Conservation (phyloP, 2,113 vertebrate species). For the Atractosteus spatula region DNA sequence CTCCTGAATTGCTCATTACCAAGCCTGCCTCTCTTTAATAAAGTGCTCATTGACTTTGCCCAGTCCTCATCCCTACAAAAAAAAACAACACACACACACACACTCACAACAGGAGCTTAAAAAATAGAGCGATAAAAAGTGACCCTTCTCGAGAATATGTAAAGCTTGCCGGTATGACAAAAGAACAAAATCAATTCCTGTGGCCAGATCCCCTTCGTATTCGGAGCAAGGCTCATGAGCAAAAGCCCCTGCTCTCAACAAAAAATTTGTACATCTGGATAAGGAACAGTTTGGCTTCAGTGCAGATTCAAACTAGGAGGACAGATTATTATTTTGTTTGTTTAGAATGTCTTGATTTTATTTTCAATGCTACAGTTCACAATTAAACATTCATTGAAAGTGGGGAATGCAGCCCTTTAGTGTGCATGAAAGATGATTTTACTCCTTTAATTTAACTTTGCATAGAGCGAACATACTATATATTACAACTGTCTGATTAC, state of each 20-base stretch:
- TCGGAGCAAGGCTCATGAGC: not conserved
- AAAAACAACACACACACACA: not conserved
- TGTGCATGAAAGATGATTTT: too few species aligned
- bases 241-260: not conserved
- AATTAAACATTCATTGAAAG: too few species aligned
- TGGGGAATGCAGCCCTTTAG: too few species aligned
- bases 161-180: not conserved
- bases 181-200: not conserved
- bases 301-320: too few species aligned
- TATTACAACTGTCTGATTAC: too few species aligned
- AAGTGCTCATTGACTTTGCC: slow-evolving; percentile 84
- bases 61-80: slow-evolving; percentile 66
- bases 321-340: too few species aligned
- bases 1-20: slow-evolving; percentile 80
- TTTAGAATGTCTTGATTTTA: too few species aligned
- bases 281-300: too few species aligned
- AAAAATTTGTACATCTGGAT: not conserved
- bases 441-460: too few species aligned
- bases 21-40: slow-evolving; percentile 74
- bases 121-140: not conserved
- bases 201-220: not conserved
- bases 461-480: too few species aligned
- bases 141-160: not conserved
- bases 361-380: too few species aligned
- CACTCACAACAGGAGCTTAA: not conserved